Base-by-base conservation (phyloP, 2,113 vertebrate genomes). In the Podilymbus podiceps region DNA sequence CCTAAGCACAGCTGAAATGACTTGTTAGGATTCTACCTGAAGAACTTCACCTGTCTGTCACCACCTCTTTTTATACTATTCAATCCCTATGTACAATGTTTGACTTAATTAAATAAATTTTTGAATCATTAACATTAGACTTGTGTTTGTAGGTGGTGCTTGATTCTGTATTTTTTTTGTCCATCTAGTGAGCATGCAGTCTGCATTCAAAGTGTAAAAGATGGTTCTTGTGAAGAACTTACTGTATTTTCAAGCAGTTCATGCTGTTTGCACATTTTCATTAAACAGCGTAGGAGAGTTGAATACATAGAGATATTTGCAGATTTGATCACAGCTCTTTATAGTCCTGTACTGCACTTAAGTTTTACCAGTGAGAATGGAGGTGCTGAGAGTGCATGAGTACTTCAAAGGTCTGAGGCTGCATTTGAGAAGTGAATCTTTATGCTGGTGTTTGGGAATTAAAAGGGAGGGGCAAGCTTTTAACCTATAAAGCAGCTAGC, bases 11-110 rank as follows among this genome's bases (percentile, higher is more conserved):
- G 83, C 55, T 73, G 58, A 94, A 96, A 88, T 83, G 12, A 92
- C 80, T 93, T 71, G 46, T 78, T 94, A 89, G 74, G 67, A 49
- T 95, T 91, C 60, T 68, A 5, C 73, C 93, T 84, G 77, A 95
- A 93, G 81, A 87, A 91, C 67, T 96, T 88, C 49, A 28, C 79
- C 50, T 47, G 55, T 83, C 75, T 8, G 55, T 55, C 64, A 75
- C 69, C 60, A 10, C 53, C 38, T 71, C 84, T 90, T 91, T 71
- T 56, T 64, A 4, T 4, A 42, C 78, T 75, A 23, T 68, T 87
- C 63, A 47, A 18, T 44, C 47, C 50, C 38, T 33, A 3, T 1
- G 1, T 20, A 5, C 20, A 67, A 5, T 23, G 5, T 80, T 35
- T 86, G 66, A 79, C 69, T 86, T 59, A 31, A 46, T 66, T 58